Percentiles rank a stretch among this genome's conserved stretches.
These are phyloP conservation scores for Meteorus sp. DNA, from an alignment of 1,140 invertebrate genomes.

Conservation along the genomic window DNA sequence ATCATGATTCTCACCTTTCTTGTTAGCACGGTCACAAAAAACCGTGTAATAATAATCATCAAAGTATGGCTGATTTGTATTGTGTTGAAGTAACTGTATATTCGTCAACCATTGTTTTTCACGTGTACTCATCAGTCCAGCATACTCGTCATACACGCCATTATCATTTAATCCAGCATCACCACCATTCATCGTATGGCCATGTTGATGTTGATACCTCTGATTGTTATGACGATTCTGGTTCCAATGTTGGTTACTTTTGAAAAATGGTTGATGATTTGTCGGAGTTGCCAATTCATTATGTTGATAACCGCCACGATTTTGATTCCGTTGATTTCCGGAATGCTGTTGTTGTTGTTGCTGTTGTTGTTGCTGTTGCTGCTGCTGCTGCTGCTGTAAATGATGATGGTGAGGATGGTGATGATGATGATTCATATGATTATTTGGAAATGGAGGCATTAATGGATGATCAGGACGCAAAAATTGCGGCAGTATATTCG, in stretches of 20 bases:
- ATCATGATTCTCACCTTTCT: slow-evolving; percentile 56
- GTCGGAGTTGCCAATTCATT: slow-evolving; percentile 39
- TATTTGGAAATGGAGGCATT: slow-evolving; percentile 15
- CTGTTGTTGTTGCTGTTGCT: slow-evolving; percentile 30
- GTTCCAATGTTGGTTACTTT: slow-evolving; percentile 52
- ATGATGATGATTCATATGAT: slow-evolving; percentile 16
- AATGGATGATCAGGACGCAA: slow-evolving; percentile 41
- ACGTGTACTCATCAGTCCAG: slow-evolving; percentile 84
- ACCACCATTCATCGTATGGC: slow-evolving; percentile 45
- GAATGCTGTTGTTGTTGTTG: slow-evolving; percentile 47
- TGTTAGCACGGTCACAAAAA: slow-evolving; percentile 53
- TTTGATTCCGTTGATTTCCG: slow-evolving; percentile 56
- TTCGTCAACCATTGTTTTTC: slow-evolving; percentile 94
- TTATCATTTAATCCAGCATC: slow-evolving; percentile 39
- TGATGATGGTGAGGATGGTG: slow-evolving; percentile 37
- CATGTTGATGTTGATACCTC: slow-evolving; percentile 42
- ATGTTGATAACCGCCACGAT: slow-evolving; percentile 42
- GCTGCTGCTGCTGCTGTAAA: slow-evolving; percentile 35
- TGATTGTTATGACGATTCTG: slow-evolving; percentile 49
- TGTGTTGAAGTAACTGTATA: slow-evolving; percentile 87
- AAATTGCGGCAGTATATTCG: slow-evolving; percentile 38
- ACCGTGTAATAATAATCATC: slow-evolving; percentile 86
- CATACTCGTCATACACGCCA: slow-evolving; percentile 74
- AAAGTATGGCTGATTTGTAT: slow-evolving; percentile 81
- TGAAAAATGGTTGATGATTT: slow-evolving; percentile 53